A percentile compares a stretch with the other conserved stretches of the same genome.
Conservation (phyloP, 2,888 invertebrate species). For the Acrobasis consociella region DNA sequence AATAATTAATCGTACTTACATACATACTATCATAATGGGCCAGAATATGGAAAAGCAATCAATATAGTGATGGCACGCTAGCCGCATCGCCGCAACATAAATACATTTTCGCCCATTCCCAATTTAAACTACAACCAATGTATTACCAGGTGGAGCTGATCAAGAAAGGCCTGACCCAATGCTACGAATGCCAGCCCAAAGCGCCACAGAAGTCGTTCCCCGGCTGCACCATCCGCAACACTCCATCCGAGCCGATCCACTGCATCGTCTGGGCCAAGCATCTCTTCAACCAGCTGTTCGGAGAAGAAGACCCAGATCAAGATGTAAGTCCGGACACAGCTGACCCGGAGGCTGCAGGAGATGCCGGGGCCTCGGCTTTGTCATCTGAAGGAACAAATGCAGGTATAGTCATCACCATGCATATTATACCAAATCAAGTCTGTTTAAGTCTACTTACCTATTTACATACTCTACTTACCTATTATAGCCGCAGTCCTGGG, state of each 20-base stretch:
- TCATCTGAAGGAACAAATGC: slow-evolving; percentile 67
- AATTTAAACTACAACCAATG: too few species aligned
- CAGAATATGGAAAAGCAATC: too few species aligned
- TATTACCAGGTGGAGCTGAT: slow-evolving; percentile 89
- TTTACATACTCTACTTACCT: too few species aligned
- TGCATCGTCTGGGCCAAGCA: slow-evolving; percentile 99
- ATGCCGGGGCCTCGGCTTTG: slow-evolving; percentile 84
- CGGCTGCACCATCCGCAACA: slow-evolving; percentile 99
- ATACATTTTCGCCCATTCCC: too few species aligned
- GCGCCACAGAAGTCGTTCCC: slow-evolving; percentile 96
- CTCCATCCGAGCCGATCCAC: slow-evolving; percentile 99
- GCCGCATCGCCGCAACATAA: too few species aligned
- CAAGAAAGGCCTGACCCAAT: slow-evolving; percentile 94
- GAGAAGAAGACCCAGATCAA: slow-evolving; percentile 96
- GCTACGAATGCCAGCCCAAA: slow-evolving; percentile 98
- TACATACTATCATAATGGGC: too few species aligned
- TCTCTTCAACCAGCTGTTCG: slow-evolving; percentile 99
- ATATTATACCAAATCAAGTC: too few species aligned
- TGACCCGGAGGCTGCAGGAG: slow-evolving; percentile 94
- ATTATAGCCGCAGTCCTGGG: too few species aligned
- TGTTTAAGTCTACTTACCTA: too few species aligned
- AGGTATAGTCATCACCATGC: not conserved
- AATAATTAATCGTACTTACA: too few species aligned
- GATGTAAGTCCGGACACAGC: slow-evolving; percentile 99
- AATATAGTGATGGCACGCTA: too few species aligned